Base-by-base conservation (phyloP, 2,888 invertebrate species). In the Dicyrtoma fusca region DNA sequence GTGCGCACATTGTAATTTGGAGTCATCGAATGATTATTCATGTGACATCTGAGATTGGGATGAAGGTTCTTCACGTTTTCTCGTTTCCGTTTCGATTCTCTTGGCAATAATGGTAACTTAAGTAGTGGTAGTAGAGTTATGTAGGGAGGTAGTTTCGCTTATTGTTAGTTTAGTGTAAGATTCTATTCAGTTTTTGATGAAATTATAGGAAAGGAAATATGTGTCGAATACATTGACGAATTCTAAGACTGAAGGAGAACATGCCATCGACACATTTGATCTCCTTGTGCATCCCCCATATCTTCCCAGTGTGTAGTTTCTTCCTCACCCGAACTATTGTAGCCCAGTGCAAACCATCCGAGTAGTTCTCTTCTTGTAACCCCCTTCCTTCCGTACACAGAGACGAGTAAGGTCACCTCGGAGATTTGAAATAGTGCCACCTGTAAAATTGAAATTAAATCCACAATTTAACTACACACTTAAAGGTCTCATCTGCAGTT, bases 351-450 rank as follows among this genome's bases (percentile, higher is more conserved):
- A 86, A 97, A 94, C 96, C 97, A 97, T 74, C 97, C 97, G 80
- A 97, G 92, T 92, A 96, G 94, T 84, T 97, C 96, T 82, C 96
- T 94, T 80, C 94, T 91, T 83, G 96, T 97, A 83, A 95, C 93
- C 80, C 95, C 91, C 77, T 94, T 91, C 83, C 95, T 92, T 82
- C 90, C 90, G 87, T 96, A 96, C 72, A 96, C 93, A 0, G 95
- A 94, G 76, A 95, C 89, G 91, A 96, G 94, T 78, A 97, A 87
- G 1, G 96, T 97, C 69, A 97, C 96, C 82, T 97, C 97, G 53
- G 91, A 93, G 75, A 97, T 86, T 86, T 97, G 97, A 84, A 96
- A 97, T 78, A 96, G 87, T 51, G 97, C 94, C 82, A 97, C 95
- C 93, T 94, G 83, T 21, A 77, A 77, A 23, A 57, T 57, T 57